phyloP scores from a whole-genome alignment of 2,797 vertebrate species.

The Gymnoscopelus braueri region DNA sequence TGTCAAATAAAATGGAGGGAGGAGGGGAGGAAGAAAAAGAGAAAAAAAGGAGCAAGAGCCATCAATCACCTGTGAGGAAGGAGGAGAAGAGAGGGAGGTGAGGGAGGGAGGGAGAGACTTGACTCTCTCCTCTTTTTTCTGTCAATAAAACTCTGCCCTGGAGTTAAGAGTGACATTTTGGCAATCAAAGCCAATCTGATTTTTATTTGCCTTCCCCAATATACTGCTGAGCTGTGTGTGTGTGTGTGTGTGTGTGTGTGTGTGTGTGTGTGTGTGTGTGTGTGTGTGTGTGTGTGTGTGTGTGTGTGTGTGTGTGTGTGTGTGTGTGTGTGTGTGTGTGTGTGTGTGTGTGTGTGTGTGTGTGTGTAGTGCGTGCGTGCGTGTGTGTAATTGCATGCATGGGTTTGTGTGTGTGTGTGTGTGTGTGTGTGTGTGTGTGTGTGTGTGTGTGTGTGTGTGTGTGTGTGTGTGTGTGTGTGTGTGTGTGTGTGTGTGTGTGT shows the following conservation, averaged over 20 bases:
- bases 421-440: conserved; percentile 35
- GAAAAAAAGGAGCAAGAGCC: conserved; percentile 63
- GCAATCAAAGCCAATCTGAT: conserved; percentile 81
- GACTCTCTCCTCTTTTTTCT: conserved; percentile 68
- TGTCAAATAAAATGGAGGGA: conserved; percentile 83
- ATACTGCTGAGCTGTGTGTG: conserved; percentile 57
- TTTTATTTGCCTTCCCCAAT: conserved; percentile 82
- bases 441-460: conserved; percentile 37
- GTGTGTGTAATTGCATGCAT: too few relatives aligned
- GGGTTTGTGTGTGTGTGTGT: conserved; percentile 62
- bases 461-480: conserved; percentile 48
- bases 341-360: conserved; percentile 38
- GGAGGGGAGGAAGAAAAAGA: conserved; percentile 26
- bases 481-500: conserved; percentile 35
- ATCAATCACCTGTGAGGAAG: conserved; percentile 79
- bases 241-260: conserved; percentile 30
- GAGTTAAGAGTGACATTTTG: conserved; percentile 84
- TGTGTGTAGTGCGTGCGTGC: too few relatives aligned
- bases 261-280: conserved; percentile 55
- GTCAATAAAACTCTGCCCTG: conserved; percentile 81
- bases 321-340: conserved; percentile 2
- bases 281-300: conserved; percentile 26
- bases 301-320: neutral
- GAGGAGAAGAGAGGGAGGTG: conserved; percentile 43
- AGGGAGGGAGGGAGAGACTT: conserved; percentile 57